Base-by-base conservation (phyloP, 2,888 invertebrate species). In the Drosophila sordidula region DNA sequence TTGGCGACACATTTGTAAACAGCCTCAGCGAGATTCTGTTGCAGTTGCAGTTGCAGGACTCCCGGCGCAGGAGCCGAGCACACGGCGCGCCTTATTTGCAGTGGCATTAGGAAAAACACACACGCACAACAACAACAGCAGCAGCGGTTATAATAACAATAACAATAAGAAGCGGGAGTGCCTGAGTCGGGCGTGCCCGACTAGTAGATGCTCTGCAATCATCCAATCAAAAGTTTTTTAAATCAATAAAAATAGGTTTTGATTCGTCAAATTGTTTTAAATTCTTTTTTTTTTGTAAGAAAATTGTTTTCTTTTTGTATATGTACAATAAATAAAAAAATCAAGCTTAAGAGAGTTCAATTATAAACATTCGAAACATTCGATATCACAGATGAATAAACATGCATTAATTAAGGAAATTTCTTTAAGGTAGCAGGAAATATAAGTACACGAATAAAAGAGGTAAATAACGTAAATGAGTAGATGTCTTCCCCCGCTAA, bases 1-100 rank as follows among this genome's bases (percentile, higher is more conserved):
- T 63, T 79, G 86, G 83, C 86, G 87, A 86, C 86, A 88, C 88
- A 78, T 86, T 86, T 86, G 88, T 86, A 86, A 86, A 86, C 88
- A 87, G 70, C 42, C 77, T n/a, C 59, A 80, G 63, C 71, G 87
- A 86, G 34, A 34, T 34, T 34, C 34, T 11, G 34, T 34, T 85
- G 87, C 82, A 82, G 75, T 51, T 85, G 87, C 82, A 75, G 75
- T 51, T 70, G 58, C 65, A 70, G 57, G 66, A 82, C 85, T 78
- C 76, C 85, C 70, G 80, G 54, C 47, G 59, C 73, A 82, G 83
- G 66, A 84, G 85, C 66, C 72, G 56, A 55, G 51, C 57, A 70
- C 73, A 71, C 80, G 87, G 62, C 78, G 71, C 73, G 80, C 68
- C 84, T 80, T 85, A 78, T 85, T 85, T 87, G 85, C 85, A 82